Base-by-base conservation (phyloP, 2,113 vertebrate genomes). In the Meles meles region DNA sequence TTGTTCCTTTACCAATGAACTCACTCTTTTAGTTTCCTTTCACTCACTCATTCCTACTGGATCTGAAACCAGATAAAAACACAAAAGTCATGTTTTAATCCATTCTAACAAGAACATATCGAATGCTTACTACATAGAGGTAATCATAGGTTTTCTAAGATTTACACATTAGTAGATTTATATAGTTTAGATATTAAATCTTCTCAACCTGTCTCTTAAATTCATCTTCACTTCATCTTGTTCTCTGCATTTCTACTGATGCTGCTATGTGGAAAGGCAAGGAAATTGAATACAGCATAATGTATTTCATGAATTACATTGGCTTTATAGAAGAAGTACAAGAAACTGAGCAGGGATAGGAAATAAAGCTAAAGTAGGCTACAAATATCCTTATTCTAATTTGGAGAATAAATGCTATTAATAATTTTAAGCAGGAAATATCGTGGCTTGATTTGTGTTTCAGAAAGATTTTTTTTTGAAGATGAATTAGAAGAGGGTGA, bases 21-120 rank as follows among this genome's bases (percentile, higher is more conserved):
- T 96, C 97, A 96, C 83, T 80, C 96, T 88, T 4, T 49, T 84
- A 76, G 55, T 59, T 85, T 96, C 81, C 82, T 86, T 72, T 44
- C 92, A 96, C 76, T 97, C 96, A 93, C 29, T 90, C 92, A 55
- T 85, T 96, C 31, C 52, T 6, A 76, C 90, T 84, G 94, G 86
- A 81, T 96, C 84, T 13, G 23, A 95, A 79, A 97, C 81, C 76
- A 63, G 93, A 97, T 59, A 55, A 83, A 96, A 85, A 97, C 82
- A 88, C 82, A 97, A 97, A 98, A 25, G n/a, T 23, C 14, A 8
- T 85, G 98, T 86, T 98, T 95, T 90, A 98, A 97, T 97, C 93
- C 49, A 69, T 57, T 98, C 93, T 21, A 52, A 76, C 12, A 81
- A 96, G 71, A 93, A 88, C n/a, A 42, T 77, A 67, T 12, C 55